Evolutionary conservation across 1,140 invertebrate species (phyloP), one percentile per base, ranked within the genome.

Genomic region (Listronotus oregonensis): DNA sequence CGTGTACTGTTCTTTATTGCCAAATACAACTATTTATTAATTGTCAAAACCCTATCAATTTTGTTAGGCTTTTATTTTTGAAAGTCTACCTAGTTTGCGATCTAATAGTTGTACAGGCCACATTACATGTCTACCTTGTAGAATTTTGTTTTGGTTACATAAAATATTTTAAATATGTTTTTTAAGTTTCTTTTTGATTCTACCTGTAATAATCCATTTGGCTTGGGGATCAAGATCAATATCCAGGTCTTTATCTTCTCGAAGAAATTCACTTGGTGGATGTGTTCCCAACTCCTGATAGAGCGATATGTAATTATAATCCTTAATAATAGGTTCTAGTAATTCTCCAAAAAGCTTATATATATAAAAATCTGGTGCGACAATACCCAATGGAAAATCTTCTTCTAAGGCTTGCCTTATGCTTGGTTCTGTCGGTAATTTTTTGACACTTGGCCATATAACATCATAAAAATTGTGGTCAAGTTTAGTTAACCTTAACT

Each of bases 321-420:
- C 91, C 72, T 91, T 88, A 9, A 94, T 87, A 3, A 93, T 79
- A 0, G 92, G 92, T 58, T 87, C 84, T 40, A 94, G 82, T 64
- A 94, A 85, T 69, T 93, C 90, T 18, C 82, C 76, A 78, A 94
- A 95, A 0, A 93, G 87, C 44, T 84, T 81, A 73, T 92, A 95
- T n/a, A 87, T 85, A 73, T 93, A 91, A 69, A 89, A 90, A 78
- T 95, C 93, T 0, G 92, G 92, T 0, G 89, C 90, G 9, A 90
- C 85, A 12, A 92, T 83, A 3, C 88, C 88, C 34, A 85, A 83
- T 6, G 86, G 85, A 71, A 89, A 88, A 52, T 90, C 87, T 75
- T 89, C 86, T 70, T 88, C 86, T 18, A 79, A 54, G 18, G 73
- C 70, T 6, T 84, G 67, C 71, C 82, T 69, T 17, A 81, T 76